A percentile compares a stretch with the other conserved stretches of the same genome.
Evolutionary conservation across 2,797 vertebrate species (phyloP).

Genomic region (Periophthalmus magnuspinnatus): DNA sequence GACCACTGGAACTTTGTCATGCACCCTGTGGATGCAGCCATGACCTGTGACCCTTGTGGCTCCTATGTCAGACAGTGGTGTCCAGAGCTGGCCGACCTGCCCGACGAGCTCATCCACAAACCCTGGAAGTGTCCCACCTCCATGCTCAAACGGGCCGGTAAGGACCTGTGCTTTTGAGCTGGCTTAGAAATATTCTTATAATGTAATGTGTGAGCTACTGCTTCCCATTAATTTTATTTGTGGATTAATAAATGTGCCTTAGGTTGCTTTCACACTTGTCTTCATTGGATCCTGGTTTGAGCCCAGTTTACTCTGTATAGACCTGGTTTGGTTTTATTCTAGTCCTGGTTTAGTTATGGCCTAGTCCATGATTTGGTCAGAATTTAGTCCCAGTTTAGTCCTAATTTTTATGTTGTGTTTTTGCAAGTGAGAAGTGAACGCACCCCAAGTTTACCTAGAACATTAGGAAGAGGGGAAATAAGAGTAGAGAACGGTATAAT

Average conservation of each 20-base stretch:
- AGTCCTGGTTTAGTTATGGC: no score
- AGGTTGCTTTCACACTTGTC: background rate
- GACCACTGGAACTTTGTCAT: constrained; percentile 82
- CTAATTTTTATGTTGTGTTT: no score
- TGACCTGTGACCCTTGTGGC: constrained; percentile 75
- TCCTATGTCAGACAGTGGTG: constrained; percentile 74
- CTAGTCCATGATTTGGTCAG: no score
- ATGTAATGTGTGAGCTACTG: background rate
- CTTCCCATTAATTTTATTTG: background rate
- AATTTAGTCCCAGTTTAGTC: no score
- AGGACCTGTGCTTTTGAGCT: constrained; percentile 13
- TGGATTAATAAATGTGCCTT: background rate
- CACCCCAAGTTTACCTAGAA: no score
- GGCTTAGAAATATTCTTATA: background rate
- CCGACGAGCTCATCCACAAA: constrained; percentile 76
- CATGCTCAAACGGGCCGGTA: constrained; percentile 69
- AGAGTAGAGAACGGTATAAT: no score
- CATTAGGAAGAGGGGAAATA: no score
- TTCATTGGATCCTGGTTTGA: no score
- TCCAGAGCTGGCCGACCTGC: constrained; percentile 70
- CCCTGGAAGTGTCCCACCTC: constrained; percentile 74
- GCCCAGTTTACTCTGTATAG: no score
- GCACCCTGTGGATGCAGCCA: constrained; percentile 74
- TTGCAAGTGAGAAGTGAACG: no score
- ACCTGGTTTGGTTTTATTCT: no score